Evolutionary conservation across 2,888 invertebrate genomes (phyloP).

Genomic region (Lasioglossum figueresi): DNA sequence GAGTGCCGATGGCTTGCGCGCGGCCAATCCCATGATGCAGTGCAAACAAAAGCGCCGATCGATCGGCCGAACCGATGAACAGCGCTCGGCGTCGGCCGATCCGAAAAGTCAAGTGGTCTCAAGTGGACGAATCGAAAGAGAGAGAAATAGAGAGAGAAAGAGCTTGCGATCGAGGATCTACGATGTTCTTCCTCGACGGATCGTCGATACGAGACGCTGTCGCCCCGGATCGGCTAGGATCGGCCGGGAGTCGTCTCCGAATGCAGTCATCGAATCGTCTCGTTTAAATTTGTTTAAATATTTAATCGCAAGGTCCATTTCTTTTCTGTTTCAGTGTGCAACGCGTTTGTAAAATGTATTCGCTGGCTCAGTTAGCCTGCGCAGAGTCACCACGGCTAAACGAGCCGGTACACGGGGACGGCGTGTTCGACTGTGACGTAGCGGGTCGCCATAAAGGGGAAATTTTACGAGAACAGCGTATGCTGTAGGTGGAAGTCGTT

Average conservation of each 20-base stretch:
- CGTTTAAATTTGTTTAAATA: too few species aligned
- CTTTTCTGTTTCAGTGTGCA: neutral
- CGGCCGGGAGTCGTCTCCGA: neutral
- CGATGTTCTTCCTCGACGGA: neutral
- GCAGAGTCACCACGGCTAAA: neutral
- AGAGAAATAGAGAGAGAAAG: neutral
- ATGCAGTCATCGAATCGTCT: neutral
- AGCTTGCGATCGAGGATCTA: neutral
- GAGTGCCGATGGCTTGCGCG: neutral
- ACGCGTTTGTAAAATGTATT: neutral
- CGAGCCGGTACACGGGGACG: neutral
- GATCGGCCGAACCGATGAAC: conserved; percentile 7
- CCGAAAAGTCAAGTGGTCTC: neutral
- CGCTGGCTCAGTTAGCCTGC: neutral
- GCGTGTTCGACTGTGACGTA: conserved; percentile 32
- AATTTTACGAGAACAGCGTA: conserved; percentile 48
- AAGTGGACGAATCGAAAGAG: neutral
- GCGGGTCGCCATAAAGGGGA: conserved; percentile 37
- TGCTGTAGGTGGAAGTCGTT: conserved; percentile 51
- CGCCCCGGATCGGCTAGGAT: neutral
- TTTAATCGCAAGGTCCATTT: neutral
- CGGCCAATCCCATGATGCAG: conserved; percentile 8
- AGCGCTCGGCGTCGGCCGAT: conserved; percentile 10
- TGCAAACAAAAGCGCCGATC: conserved; percentile 27
- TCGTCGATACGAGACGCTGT: neutral